Percentiles rank a stretch among this genome's conserved stretches.
Evolutionary conservation across 1,140 invertebrate species (phyloP).

Genomic region (Zophobas atratus): DNA sequence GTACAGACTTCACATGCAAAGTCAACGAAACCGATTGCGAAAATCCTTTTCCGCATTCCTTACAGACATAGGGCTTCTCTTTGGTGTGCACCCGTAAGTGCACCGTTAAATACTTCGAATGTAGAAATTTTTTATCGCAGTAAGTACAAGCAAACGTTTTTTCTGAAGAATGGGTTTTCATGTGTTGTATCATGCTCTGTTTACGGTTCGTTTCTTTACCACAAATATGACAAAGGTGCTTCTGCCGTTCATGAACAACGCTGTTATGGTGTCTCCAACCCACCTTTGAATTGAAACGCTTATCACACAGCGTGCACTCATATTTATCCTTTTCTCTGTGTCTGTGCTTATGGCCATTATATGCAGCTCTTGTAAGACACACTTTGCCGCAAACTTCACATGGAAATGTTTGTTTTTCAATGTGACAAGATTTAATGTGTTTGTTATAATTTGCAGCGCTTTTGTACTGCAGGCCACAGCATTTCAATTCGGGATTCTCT

Average conservation of each 20-base stretch:
- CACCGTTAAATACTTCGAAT: too few relatives aligned
- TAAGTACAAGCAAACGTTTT: slow-evolving; percentile 61
- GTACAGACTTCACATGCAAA: slow-evolving; percentile 75
- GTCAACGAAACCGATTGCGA: slow-evolving; percentile 74
- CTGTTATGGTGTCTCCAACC: slow-evolving; percentile 42
- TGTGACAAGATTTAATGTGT: too few relatives aligned
- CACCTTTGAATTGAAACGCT: slow-evolving; percentile 36
- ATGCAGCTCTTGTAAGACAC: too few relatives aligned
- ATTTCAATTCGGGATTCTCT: too few relatives aligned
- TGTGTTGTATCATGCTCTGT: background rate
- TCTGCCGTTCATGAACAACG: background rate
- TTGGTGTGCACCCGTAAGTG: too few relatives aligned
- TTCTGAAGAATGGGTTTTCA: slow-evolving; percentile 70
- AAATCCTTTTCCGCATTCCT: slow-evolving; percentile 73
- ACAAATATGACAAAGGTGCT: slow-evolving; percentile 5
- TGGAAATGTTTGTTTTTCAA: too few relatives aligned
- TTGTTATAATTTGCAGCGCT: too few relatives aligned
- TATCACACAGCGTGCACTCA: slow-evolving; percentile 48
- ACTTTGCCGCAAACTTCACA: too few relatives aligned
- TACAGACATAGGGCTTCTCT: slow-evolving; percentile 56
- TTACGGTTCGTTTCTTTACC: background rate
- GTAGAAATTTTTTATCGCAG: too few relatives aligned
- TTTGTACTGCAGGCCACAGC: too few relatives aligned
- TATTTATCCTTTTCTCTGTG: too few relatives aligned
- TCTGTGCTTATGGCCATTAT: too few relatives aligned